Evolutionary conservation across 2,888 invertebrate genomes (phyloP), one percentile per base, ranked within the genome.

Genomic region (Drosophila mayaguana): DNA sequence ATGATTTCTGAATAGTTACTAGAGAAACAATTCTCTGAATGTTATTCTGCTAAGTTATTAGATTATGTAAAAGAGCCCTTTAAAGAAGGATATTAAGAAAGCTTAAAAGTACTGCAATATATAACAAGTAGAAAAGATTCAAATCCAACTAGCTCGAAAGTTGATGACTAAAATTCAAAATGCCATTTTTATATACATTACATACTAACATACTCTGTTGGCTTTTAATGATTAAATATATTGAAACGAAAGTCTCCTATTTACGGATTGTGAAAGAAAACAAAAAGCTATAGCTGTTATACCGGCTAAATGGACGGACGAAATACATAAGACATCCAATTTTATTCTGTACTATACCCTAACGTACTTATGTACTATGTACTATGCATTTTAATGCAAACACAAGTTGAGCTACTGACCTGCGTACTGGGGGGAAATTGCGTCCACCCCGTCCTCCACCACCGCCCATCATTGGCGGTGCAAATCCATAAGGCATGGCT

Each of bases 391-490:
- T 34, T 51, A 50, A 50, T 34, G 3, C 16, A 54, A 34, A 14
- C 1, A 46, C 1, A 46, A 46, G 61, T 60, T 38, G 18, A 25
- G 40, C 1, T 57, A 79, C 86, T 85, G 54, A 87, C 86, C 86
- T 87, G 88, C 86, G 86, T 28, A 57, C 70, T 45, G 81, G 64
- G 11, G 70, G 72, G n/a, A 84, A 89, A 64, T 84, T 88, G 51
- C 91, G 92, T 70, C 92, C 92, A 34, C 94, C 94, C 18, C 94
- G 93, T 18, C 50, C 48, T 74, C 93, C 92, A 51, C 82, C 81
- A 63, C 94, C 93, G 20, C 93, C 93, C 75, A 93, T 88, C 84
- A 93, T 93, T 12, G 94, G 94, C 56, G 94, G 94, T 32, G 93
- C 94, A 84, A 94, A 94, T 7, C 92, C 91, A 48, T 92, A 92